Evolutionary conservation across 64 coral and sea anemone species (phyloP), one percentile per base, ranked within the genome.

Genomic region (Montipora sp.): DNA sequence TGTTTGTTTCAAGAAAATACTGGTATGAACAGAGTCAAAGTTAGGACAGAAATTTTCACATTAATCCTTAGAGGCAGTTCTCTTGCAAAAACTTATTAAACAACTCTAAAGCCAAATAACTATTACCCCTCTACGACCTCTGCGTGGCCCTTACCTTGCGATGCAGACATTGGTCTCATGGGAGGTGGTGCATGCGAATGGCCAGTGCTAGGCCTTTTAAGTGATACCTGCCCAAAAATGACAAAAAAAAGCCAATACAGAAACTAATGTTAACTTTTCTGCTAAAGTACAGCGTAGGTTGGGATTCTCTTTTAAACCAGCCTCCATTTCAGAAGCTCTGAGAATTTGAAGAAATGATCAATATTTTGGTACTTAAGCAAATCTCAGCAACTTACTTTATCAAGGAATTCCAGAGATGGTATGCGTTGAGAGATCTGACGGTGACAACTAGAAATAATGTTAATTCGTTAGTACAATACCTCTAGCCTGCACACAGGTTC

Each of bases 111-210:
- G 36, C 10, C 51, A 55, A 55, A 55, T 5, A 7, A 55, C 51
- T 7, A 10, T 10, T 55, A 55, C 51, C 51, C 10, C 6, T 55
- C 51, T 5, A 5, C 60, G 9, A 12, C 60, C 11, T 1, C 60
- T 69, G 44, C 4, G 4, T 58, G 3, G 2, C 77, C 6, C 75
- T 8, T 89, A 97, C 95, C 93, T 20, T 97, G 95, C 59, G 89
- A 94, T 27, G 88, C 92, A 46, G 95, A 89, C 21, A 97, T 79
- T 1, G 95, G 92, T 48, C 95, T 87, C 95, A 97, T 97, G 3
- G 82, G 92, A 21, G 95, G 95, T 18, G 73, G 91, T 11, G 81
- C 91, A n/a, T 82, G 79, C 20, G 92, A 70, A 12, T 65, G 53
- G 14, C 83, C 90, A 22, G 95, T 84, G 4, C 69, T 88, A 1